A percentile compares a stretch with the other conserved stretches of the same genome.
Evolutionary conservation across 2,888 invertebrate genomes (phyloP).

Genomic region (Pedicia rivosa): DNA sequence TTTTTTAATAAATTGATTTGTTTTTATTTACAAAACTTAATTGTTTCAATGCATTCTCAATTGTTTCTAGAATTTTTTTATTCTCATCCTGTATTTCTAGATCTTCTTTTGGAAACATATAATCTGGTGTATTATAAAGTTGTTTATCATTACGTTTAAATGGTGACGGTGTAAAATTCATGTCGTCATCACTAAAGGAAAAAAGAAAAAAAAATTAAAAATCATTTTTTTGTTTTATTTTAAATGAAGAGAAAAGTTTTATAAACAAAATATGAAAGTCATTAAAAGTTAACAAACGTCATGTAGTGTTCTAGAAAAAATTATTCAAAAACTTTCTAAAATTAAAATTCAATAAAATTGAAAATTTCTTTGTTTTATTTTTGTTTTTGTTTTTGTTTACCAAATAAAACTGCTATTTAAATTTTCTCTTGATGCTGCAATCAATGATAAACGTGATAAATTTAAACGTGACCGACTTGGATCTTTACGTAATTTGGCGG

Average conservation of each 20-base stretch:
- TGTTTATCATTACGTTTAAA: slow-evolving; percentile 23
- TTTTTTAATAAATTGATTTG: no score
- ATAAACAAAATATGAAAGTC: background rate
- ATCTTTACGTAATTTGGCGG: slow-evolving; percentile 65
- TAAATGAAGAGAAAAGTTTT: background rate
- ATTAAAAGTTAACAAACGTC: no score
- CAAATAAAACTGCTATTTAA: slow-evolving; percentile 28
- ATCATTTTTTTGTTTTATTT: no score
- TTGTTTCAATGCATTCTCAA: slow-evolving; percentile 53
- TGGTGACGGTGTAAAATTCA: slow-evolving; percentile 19
- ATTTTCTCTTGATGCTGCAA: slow-evolving; percentile 56
- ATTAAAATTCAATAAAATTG: no score
- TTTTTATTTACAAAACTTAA: slow-evolving; percentile 25
- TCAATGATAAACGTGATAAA: slow-evolving; percentile 63
- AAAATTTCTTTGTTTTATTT: background rate
- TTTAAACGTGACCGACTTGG: slow-evolving; percentile 54
- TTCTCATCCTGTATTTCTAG: slow-evolving; percentile 45
- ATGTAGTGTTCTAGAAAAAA: no score
- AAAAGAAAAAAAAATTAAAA: background rate
- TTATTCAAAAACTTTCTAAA: no score
- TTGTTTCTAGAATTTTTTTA: slow-evolving; percentile 46
- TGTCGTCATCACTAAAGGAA: slow-evolving; percentile 21
- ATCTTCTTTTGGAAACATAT: slow-evolving; percentile 34
- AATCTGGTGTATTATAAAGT: slow-evolving; percentile 25
- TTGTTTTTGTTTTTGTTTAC: background rate